Percentiles rank a stretch among this genome's conserved stretches.
Conservation (phyloP, 2,113 vertebrate genomes). For the Mustela nigripes region DNA sequence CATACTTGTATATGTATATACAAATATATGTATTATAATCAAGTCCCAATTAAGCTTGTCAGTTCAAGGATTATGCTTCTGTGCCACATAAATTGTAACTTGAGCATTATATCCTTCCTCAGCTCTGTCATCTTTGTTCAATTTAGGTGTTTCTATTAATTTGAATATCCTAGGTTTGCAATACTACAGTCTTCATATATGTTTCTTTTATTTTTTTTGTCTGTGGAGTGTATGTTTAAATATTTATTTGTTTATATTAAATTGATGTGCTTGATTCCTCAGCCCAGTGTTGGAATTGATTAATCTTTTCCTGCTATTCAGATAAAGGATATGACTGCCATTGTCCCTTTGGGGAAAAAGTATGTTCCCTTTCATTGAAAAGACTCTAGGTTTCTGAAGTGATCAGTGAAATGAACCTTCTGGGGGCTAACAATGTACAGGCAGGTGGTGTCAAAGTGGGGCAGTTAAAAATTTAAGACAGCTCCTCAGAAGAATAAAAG, state of each 20-base stretch:
- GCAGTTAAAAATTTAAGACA: slow-evolving; percentile 59
- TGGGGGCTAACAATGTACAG: not conserved
- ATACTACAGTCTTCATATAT: accelerated
- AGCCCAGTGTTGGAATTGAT: not conserved
- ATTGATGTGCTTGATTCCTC: not conserved
- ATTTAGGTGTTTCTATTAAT: not conserved
- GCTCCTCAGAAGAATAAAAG: slow-evolving; percentile 64
- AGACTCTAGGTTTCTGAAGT: not conserved
- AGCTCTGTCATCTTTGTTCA: not conserved
- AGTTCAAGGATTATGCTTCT: not conserved
- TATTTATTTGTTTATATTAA: not conserved
- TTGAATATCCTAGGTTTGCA: not conserved
- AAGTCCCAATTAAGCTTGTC: not conserved
- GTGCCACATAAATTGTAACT: not conserved
- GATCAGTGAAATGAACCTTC: slow-evolving; percentile 31
- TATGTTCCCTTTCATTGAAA: not conserved
- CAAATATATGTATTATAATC: not conserved
- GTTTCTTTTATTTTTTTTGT: not conserved
- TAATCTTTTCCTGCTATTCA: not conserved
- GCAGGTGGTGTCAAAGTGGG: slow-evolving; percentile 46
- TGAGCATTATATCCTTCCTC: not conserved
- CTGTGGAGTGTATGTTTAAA: not conserved
- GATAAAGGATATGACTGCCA: not conserved
- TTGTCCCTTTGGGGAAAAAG: not conserved
- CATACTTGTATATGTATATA: not conserved